Evolutionary conservation across 2,113 vertebrate genomes (phyloP), one percentile per base, ranked within the genome.

Genomic region (Rallus limicola): DNA sequence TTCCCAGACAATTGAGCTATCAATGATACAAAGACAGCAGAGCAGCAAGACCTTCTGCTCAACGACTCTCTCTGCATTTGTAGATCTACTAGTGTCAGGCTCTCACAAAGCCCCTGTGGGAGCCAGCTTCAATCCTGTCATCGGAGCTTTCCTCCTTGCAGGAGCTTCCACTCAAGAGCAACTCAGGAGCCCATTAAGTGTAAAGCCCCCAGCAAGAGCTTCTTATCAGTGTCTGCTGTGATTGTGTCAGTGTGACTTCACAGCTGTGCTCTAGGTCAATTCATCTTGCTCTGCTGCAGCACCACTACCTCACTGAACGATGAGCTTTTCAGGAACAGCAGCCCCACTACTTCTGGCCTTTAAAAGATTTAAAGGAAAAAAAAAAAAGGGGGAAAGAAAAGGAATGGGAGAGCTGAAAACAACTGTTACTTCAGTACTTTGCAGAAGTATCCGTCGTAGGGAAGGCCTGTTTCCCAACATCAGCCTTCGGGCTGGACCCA

Each of bases 171-270:
- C 86, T 93, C 77, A 86, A 88, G 71, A 94, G 84, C 64, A 95
- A 91, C 86, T 90, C 88, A 88, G 82, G 75, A 94, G 85, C 88
- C 90, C 91, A 90, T 94, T 96, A 94, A 94, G 78, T 48, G 76
- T 16, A 81, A 88, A 84, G 82, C 40, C 95, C 95, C 50, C 92
- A 93, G 92, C 92, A 96, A 81, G 92, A 92, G 85, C 75, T 96
- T 93, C 89, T 93, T 82, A 95, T 94, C 93, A 96, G 87, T 70
- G 91, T 92, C 86, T 95, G 86, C 85, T 88, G 63, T 95, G 93
- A 93, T 84, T 95, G 84, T 96, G 92, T 94, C 93, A 93, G 65
- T 87, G 92, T 77, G 86, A 94, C 91, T 95, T 85, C 91, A 92
- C 81, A 97, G 94, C 90, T 94, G 84, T 80, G 81, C 95, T 96